Evolutionary conservation across 2,888 invertebrate genomes (phyloP).

Genomic region (Ophion obscuratus): DNA sequence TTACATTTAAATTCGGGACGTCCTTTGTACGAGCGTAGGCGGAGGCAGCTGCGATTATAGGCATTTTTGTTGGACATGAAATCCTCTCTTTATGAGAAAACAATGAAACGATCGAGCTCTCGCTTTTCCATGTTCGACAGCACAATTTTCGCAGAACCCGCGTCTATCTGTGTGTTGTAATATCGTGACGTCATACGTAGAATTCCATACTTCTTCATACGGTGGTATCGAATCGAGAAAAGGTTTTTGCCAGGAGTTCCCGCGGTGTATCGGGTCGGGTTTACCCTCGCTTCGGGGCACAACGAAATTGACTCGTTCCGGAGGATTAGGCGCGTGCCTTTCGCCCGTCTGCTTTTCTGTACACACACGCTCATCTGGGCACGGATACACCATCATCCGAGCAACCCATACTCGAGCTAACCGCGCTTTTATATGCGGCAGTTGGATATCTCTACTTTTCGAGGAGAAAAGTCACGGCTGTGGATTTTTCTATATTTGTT

Average conservation of each 20-base stretch:
- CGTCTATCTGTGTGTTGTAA: constrained; percentile 30
- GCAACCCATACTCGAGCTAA: neutral
- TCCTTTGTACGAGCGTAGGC: neutral
- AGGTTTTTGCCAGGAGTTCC: constrained; percentile 69
- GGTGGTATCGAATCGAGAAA: constrained; percentile 71
- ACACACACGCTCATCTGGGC: neutral
- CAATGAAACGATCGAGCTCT: constrained; percentile 70
- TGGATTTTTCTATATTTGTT: constrained; percentile 1
- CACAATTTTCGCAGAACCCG: constrained; percentile 63
- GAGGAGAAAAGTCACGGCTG: constrained; percentile 24
- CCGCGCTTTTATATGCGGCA: constrained; percentile 19
- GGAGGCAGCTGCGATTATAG: constrained; percentile 21
- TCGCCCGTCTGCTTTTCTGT: constrained; percentile 18
- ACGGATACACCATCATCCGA: constrained; percentile 7
- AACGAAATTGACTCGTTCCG: constrained; percentile 79
- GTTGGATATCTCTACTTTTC: constrained; percentile 17
- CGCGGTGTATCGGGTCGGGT: constrained; percentile 71
- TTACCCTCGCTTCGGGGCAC: constrained; percentile 76
- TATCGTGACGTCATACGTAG: constrained; percentile 18
- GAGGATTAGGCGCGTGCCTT: constrained; percentile 73
- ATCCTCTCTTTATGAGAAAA: constrained; percentile 69
- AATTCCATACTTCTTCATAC: constrained; percentile 41
- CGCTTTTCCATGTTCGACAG: constrained; percentile 66
- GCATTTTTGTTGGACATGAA: constrained; percentile 38
- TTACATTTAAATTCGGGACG: neutral